Conservation (phyloP, 2,797 vertebrate genomes). For the Dermochelys coriacea region DNA sequence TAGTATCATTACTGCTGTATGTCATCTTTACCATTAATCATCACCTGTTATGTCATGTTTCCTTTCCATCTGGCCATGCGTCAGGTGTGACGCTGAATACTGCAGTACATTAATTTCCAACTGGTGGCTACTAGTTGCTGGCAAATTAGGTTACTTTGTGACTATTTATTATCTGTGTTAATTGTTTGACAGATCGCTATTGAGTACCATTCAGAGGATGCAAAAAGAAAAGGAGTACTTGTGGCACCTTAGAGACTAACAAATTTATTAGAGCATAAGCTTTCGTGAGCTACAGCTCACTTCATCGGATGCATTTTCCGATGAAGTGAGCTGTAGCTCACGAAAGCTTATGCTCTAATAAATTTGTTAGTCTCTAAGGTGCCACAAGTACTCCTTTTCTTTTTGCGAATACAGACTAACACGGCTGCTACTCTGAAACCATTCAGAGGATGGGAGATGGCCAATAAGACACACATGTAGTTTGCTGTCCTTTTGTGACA, state of each 20-base stretch:
- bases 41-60: slow-evolving; percentile 11
- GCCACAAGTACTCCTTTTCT: no score
- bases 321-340: no score
- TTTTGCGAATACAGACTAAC: no score
- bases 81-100: slow-evolving; percentile 56
- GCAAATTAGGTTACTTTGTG: slow-evolving; percentile 58
- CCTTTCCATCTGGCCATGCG: slow-evolving; percentile 47
- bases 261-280: no score
- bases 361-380: no score
- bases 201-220: slow-evolving; percentile 70
- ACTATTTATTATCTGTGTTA: slow-evolving; percentile 79
- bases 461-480: slow-evolving; percentile 70
- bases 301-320: no score
- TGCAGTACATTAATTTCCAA: slow-evolving; percentile 69
- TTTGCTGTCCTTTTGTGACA: slow-evolving; percentile 53
- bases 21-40: slow-evolving; percentile 48
- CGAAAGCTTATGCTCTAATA: no score
- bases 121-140: slow-evolving; percentile 44
- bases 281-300: no score
- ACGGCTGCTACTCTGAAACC: no score
- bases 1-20: neutral
- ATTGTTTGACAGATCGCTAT: slow-evolving; percentile 80
- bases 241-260: no score
- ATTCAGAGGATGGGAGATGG: slow-evolving; percentile 75
- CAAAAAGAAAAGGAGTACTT: no score